Evolutionary conservation across 2,113 vertebrate genomes (phyloP), one percentile per base, ranked within the genome.

Genomic region (Clarias gariepinus): DNA sequence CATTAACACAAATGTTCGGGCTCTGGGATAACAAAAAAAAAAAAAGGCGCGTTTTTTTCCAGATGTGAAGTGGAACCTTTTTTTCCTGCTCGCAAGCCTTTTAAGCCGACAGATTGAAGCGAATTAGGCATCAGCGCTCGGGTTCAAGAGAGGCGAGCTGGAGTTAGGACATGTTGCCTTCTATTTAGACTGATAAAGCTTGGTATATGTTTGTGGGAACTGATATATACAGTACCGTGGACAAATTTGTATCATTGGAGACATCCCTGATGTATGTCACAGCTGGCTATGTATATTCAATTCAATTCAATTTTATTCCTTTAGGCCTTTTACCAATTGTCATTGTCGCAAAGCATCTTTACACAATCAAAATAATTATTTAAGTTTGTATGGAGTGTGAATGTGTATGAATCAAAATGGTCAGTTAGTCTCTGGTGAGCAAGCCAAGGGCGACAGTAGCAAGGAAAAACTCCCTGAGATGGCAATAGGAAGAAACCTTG

Each of bases 1-100:
- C 86, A 89, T 92, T 92, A 89, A 90, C 86, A 82, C 85, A 81
- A 82, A 64, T 78, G 66, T 83, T 86, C 7, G 60, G 76, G 52
- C 84, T 77, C 53, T 36, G 47, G 76, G 60, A 82, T 3, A 33
- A 47, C 60, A 81, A 71, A 33, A 41, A 21, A 10, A 61, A 60
- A 1, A 60, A 5, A 16, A 60, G 15, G 25, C 15, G 41, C 4
- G 18, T 47, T 58, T 41, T 36, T 57, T 77, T n/a, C 25, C 73
- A 64, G 36, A 85, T 66, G 71, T 76, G 83, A 61, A 61, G 83
- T 41, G 4, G 74, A 33, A 68, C 30, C 23, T 61, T 77, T 77
- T 77, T 25, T 69, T 76, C 13, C 12, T 53, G 12, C 74, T 79
- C 60, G 4, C 85, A 47, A 16, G 52, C 64, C 63, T 81, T 80